Evolutionary conservation across 2,888 invertebrate species (phyloP).

Genomic region (Cyaniris semiargus): DNA sequence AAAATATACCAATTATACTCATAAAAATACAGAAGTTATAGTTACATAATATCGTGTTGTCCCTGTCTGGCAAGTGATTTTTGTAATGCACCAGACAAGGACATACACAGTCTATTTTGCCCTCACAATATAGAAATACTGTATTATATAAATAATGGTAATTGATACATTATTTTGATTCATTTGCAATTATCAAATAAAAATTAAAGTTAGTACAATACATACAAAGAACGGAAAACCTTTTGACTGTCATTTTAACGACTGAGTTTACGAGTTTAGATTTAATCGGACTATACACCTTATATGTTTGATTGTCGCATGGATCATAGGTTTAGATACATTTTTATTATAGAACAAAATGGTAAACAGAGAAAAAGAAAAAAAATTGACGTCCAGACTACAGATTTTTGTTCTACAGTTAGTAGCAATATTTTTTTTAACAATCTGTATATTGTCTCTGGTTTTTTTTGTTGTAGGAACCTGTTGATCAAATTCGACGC

Average conservation of each 20-base stretch:
- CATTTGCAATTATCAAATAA: too few relatives aligned
- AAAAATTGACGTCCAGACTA: slow-evolving; percentile 30
- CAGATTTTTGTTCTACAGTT: not conserved
- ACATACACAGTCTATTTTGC: too few relatives aligned
- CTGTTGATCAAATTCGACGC: not conserved
- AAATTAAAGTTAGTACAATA: too few relatives aligned
- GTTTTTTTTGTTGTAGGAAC: slow-evolving; percentile 8
- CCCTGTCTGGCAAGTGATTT: too few relatives aligned
- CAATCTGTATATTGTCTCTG: not conserved
- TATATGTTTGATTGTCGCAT: slow-evolving; percentile 3
- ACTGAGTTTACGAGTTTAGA: not conserved
- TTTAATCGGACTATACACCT: slow-evolving; percentile 24
- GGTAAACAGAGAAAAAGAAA: not conserved
- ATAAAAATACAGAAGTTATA: too few relatives aligned
- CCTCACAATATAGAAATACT: too few relatives aligned
- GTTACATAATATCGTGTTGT: too few relatives aligned
- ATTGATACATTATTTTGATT: too few relatives aligned
- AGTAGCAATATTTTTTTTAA: slow-evolving; percentile 3
- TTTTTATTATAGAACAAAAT: slow-evolving; percentile 27
- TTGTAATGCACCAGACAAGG: too few relatives aligned
- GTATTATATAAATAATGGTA: too few relatives aligned
- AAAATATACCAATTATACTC: too few relatives aligned
- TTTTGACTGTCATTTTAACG: not conserved
- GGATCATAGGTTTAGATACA: slow-evolving; percentile 30
- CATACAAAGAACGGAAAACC: too few relatives aligned